phyloP scores from a whole-genome alignment of 2,797 vertebrate genomes.

The Pelochelys cantorii region DNA sequence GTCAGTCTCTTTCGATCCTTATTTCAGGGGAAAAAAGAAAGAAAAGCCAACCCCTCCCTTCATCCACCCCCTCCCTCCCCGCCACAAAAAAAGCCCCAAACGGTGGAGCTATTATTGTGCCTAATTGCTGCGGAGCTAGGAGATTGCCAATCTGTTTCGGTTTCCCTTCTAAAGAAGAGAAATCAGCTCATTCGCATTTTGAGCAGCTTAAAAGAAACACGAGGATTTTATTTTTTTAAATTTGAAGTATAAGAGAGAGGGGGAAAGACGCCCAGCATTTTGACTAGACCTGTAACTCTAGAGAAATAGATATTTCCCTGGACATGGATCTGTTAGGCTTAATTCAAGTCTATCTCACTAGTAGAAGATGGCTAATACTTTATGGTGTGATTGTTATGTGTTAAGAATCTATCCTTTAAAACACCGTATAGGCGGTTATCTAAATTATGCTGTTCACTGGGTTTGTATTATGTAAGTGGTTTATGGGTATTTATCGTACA shows the following conservation, averaged over 20 bases:
- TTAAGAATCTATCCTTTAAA: not conserved
- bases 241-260: too few species aligned
- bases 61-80: not conserved
- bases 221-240: not conserved
- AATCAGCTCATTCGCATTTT: not conserved
- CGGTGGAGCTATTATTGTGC: slow-evolving; percentile 9
- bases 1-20: not conserved
- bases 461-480: too few species aligned
- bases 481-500: too few species aligned
- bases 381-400: too few species aligned
- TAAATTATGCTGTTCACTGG: too few species aligned
- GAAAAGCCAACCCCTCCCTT: not conserved
- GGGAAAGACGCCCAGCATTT: not conserved
- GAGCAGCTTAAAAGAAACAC: not conserved
- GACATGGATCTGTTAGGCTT: not conserved
- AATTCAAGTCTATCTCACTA: too few species aligned
- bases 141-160: slow-evolving; percentile 20
- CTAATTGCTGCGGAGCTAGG: slow-evolving; percentile 33
- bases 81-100: not conserved
- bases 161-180: slow-evolving; percentile 47
- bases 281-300: not conserved
- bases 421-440: rapidly evolving
- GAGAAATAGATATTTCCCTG: not conserved
- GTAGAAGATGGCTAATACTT: too few species aligned
- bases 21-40: not conserved